These are phyloP conservation scores for Zygogramma bicolorata DNA, from an alignment of 2,888 invertebrate genomes.

Conservation along the genomic window DNA sequence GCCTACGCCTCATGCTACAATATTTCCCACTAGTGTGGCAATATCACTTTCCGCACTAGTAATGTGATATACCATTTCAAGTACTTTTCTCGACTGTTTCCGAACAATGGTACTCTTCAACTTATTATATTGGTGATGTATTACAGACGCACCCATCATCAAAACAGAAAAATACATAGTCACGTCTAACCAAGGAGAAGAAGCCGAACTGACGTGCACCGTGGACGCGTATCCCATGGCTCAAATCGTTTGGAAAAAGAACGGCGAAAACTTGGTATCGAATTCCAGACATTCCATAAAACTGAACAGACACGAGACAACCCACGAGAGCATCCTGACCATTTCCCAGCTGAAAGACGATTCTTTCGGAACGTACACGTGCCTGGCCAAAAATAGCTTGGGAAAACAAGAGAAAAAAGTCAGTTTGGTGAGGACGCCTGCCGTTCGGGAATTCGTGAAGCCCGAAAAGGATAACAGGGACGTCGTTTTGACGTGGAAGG, in stretches of 20 bases:
- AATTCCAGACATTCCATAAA: constrained; percentile 13
- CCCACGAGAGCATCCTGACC: constrained; percentile 57
- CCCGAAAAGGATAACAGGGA: constrained; percentile 53
- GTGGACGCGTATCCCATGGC: constrained; percentile 66
- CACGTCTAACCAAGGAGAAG: constrained; percentile 63
- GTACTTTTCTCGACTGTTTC: no score
- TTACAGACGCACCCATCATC: constrained; percentile 66
- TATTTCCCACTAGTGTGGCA: no score
- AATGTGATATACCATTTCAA: no score
- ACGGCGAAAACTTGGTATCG: constrained; percentile 54
- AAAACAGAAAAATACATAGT: constrained; percentile 64
- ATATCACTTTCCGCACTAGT: no score
- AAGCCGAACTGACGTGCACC: constrained; percentile 65
- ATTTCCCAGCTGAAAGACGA: constrained; percentile 57
- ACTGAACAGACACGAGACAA: constrained; percentile 45
- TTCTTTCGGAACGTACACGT: constrained; percentile 67
- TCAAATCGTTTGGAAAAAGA: constrained; percentile 61
- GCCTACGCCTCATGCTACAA: no score
- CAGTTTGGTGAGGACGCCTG: constrained; percentile 58
- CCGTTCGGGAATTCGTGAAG: constrained; percentile 51
- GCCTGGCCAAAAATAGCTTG: constrained; percentile 63
- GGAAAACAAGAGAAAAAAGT: constrained; percentile 60
- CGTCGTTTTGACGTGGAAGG: constrained; percentile 65
- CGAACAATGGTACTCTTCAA: no score
- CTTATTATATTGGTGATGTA: neutral